phyloP scores from a whole-genome alignment of 2,113 vertebrate genomes.

The zebrafish (Danio rerio) region DNA sequence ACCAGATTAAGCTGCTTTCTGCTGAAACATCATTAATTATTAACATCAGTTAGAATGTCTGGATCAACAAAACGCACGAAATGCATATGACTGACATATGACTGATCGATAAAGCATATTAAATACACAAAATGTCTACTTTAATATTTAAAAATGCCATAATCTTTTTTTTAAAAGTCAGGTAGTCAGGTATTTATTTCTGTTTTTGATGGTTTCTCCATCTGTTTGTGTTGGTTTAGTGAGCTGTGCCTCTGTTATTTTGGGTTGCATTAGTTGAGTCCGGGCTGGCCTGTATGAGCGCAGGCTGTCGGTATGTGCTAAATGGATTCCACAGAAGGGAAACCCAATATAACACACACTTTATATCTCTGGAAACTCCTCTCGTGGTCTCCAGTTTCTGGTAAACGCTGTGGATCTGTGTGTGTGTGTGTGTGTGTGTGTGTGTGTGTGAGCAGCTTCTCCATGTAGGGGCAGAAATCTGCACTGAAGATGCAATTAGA shows the following conservation, averaged over 20 bases:
- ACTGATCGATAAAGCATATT: too few species aligned
- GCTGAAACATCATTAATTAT: too few species aligned
- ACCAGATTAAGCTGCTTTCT: too few species aligned
- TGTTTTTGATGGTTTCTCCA: too few species aligned
- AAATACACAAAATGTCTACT: too few species aligned
- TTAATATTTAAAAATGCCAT: too few species aligned
- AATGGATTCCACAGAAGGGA: slow-evolving; percentile 48
- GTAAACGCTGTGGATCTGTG: too few species aligned
- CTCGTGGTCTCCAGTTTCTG: slow-evolving; percentile 52
- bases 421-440: background rate
- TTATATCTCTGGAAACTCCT: slow-evolving; percentile 2
- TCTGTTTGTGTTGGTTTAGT: background rate
- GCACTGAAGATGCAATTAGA: background rate
- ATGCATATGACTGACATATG: too few species aligned
- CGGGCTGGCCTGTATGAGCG: background rate
- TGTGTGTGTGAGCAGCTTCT: background rate
- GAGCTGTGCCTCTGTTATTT: background rate
- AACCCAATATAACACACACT: slow-evolving; percentile 38
- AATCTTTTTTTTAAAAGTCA: too few species aligned
- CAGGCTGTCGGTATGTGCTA: slow-evolving; percentile 25
- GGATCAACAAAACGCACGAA: too few species aligned
- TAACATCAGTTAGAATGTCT: too few species aligned
- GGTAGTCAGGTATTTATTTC: too few species aligned
- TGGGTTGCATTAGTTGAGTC: background rate
- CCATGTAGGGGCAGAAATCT: slow-evolving; percentile 17